A percentile compares a stretch with the other conserved stretches of the same genome.
Conservation (phyloP, 2,797 vertebrate species). For the Acipenser transmontanus region DNA sequence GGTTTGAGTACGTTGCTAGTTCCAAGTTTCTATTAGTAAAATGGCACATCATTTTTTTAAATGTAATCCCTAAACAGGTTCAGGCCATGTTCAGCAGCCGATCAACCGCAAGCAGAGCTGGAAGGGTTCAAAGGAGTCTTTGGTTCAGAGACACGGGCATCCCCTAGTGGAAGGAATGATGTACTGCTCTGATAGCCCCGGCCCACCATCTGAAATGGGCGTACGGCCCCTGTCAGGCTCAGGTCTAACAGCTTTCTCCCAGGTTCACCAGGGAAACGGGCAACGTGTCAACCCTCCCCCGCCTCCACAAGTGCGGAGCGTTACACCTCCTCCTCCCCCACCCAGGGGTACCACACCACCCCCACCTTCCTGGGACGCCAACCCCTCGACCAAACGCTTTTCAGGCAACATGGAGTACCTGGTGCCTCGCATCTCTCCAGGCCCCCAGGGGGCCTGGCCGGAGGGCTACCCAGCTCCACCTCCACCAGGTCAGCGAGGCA, state of each 20-base stretch:
- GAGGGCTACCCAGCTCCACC: conserved; percentile 74
- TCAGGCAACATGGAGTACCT: conserved; percentile 91
- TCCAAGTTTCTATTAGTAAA: too few relatives aligned
- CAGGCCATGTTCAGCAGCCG: conserved; percentile 71
- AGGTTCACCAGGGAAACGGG: conserved; percentile 66
- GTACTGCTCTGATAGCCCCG: conserved; percentile 84
- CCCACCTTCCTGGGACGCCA: conserved; percentile 79
- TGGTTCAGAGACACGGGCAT: conserved; percentile 80
- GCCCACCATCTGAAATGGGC: conserved; percentile 67
- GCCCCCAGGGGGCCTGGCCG: conserved; percentile 80
- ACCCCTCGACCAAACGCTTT: conserved; percentile 82
- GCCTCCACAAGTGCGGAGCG: conserved; percentile 83
- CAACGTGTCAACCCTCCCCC: conserved; percentile 85
- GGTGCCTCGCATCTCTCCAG: conserved; percentile 83
- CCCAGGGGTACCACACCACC: conserved; percentile 71
- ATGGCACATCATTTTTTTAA: too few relatives aligned
- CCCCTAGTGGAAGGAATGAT: conserved; percentile 70
- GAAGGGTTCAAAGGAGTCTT: conserved; percentile 95
- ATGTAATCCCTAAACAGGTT: conserved; percentile 29
- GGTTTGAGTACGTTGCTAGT: too few relatives aligned
- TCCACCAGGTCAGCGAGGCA: conserved; percentile 77
- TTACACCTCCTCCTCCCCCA: conserved; percentile 80
- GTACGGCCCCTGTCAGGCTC: conserved; percentile 66
- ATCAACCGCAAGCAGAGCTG: conserved; percentile 86
- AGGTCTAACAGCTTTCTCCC: conserved; percentile 68